Conservation (phyloP, 2,113 vertebrate genomes). For the Chlamydotis undulata region DNA sequence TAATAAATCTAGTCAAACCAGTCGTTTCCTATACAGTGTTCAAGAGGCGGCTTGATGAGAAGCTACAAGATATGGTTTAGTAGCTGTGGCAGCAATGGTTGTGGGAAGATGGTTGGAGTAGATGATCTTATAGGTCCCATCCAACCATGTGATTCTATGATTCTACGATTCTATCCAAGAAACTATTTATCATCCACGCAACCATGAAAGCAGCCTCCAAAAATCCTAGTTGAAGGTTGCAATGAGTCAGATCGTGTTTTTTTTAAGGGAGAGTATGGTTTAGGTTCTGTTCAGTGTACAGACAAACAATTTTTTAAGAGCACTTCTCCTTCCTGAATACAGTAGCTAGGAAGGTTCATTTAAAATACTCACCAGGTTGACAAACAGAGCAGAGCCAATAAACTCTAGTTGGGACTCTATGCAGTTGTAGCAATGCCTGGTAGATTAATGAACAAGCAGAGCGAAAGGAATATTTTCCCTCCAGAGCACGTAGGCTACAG, state of each 20-base stretch:
- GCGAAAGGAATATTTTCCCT: neutral
- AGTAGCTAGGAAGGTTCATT: neutral
- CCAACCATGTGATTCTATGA: too few relatives aligned
- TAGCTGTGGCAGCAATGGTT: too few relatives aligned
- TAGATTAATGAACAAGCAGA: neutral
- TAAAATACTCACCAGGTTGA: neutral
- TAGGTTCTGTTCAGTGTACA: neutral
- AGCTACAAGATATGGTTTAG: too few relatives aligned
- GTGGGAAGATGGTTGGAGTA: too few relatives aligned
- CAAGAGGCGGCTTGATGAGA: too few relatives aligned
- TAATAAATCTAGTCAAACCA: neutral
- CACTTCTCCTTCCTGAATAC: neutral
- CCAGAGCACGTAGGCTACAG: rapidly evolving
- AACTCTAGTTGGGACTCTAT: neutral
- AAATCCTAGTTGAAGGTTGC: neutral
- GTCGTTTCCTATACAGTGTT: neutral
- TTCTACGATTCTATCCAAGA: neutral
- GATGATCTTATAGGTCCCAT: too few relatives aligned
- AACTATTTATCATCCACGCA: neutral
- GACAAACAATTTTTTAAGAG: neutral
- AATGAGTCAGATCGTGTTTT: neutral
- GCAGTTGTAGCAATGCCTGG: neutral
- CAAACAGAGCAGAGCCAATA: neutral
- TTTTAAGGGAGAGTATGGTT: neutral
- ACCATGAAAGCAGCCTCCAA: neutral